Evolutionary conservation across 2,888 invertebrate species (phyloP).

Genomic region (Acrobasis consociella): DNA sequence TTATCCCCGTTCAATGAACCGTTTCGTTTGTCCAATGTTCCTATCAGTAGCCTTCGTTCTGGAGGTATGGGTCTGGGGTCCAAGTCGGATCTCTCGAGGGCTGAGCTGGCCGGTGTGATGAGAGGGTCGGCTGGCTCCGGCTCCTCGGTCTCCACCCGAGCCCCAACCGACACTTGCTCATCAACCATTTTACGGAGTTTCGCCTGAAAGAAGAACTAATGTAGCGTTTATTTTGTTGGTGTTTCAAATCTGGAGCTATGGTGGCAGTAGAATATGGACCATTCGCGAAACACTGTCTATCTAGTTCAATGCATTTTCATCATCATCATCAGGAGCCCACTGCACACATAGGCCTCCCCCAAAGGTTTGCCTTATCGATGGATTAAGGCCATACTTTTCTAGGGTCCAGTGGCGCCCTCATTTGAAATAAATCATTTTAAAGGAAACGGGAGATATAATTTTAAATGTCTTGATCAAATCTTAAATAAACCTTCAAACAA

Average conservation of each 20-base stretch:
- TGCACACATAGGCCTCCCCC: too few species aligned
- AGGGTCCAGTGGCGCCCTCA: too few species aligned
- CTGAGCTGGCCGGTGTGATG: constrained; percentile 79
- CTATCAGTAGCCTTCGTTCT: constrained; percentile 70
- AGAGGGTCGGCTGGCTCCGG: constrained; percentile 79
- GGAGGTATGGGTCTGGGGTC: constrained; percentile 69
- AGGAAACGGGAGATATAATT: too few species aligned
- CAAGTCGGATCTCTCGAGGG: constrained; percentile 60
- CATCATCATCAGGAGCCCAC: too few species aligned
- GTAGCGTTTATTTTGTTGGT: not conserved
- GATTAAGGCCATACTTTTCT: too few species aligned
- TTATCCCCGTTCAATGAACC: constrained; percentile 72
- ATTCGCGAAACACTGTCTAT: too few species aligned
- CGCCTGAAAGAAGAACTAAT: constrained; percentile 72
- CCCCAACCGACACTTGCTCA: constrained; percentile 89
- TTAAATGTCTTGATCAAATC: too few species aligned
- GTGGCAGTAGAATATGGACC: too few species aligned
- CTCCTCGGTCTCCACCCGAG: constrained; percentile 82
- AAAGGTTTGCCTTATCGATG: too few species aligned
- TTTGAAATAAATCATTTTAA: too few species aligned
- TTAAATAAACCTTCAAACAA: too few species aligned
- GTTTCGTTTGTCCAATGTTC: constrained; percentile 72
- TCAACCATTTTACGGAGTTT: constrained; percentile 95
- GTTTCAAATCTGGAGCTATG: not conserved
- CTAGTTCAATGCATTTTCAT: too few species aligned